These are phyloP conservation scores for Tenthredo mesomela DNA, from an alignment of 2,888 invertebrate species.

Conservation along the genomic window DNA sequence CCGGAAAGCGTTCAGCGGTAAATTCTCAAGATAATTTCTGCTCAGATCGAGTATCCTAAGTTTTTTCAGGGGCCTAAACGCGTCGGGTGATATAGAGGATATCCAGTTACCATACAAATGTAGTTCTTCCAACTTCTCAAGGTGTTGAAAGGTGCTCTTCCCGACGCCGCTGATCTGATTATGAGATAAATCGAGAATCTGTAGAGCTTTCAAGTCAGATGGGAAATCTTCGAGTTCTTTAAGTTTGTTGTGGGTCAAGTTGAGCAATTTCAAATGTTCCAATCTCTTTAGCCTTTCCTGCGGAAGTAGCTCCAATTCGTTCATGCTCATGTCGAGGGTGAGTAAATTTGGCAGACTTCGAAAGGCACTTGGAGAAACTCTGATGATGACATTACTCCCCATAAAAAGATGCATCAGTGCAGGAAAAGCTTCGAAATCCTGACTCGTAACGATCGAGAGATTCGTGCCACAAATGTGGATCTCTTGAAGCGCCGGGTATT, in stretches of 20 bases:
- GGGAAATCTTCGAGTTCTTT: slow-evolving; percentile 91
- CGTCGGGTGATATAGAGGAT: slow-evolving; percentile 87
- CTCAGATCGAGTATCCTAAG: slow-evolving; percentile 89
- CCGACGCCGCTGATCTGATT: slow-evolving; percentile 90
- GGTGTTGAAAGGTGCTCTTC: slow-evolving; percentile 87
- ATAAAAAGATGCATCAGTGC: slow-evolving; percentile 87
- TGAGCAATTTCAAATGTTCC: slow-evolving; percentile 85
- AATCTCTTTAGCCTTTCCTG: slow-evolving; percentile 91
- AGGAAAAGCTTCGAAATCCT: slow-evolving; percentile 92
- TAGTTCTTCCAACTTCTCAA: slow-evolving; percentile 88
- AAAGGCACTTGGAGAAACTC: slow-evolving; percentile 92
- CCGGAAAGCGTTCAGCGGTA: slow-evolving; percentile 88
- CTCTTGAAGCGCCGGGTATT: slow-evolving; percentile 90
- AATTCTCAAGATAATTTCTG: slow-evolving; percentile 89
- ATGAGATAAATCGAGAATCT: slow-evolving; percentile 89
- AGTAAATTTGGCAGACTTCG: slow-evolving; percentile 87
- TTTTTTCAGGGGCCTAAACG: slow-evolving; percentile 88
- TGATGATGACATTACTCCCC: slow-evolving; percentile 86
- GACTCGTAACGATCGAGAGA: slow-evolving; percentile 89
- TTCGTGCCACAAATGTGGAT: slow-evolving; percentile 90
- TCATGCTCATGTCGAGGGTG: slow-evolving; percentile 89
- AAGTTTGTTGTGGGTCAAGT: slow-evolving; percentile 91
- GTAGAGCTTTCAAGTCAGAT: slow-evolving; percentile 87
- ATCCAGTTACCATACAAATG: slow-evolving; percentile 92
- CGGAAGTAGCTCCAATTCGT: slow-evolving; percentile 90